A percentile compares a stretch with the other conserved stretches of the same genome.
Conservation (phyloP, 2,888 invertebrate genomes). For the Agriotes lineatus region DNA sequence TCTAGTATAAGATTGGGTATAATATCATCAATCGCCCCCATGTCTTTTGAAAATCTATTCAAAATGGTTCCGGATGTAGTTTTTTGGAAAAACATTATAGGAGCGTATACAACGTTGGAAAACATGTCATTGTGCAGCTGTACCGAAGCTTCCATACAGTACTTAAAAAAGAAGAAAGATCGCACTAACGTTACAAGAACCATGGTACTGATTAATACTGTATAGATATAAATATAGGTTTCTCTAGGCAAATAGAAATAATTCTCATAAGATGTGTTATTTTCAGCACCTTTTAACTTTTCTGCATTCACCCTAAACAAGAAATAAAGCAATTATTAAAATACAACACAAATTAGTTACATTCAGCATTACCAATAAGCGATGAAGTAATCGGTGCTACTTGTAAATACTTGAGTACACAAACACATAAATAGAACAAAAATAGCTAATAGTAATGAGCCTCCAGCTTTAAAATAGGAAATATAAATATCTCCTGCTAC, state of each 20-base stretch:
- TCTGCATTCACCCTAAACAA: constrained; percentile 60
- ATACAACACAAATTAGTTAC: background rate
- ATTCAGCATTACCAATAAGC: constrained; percentile 75
- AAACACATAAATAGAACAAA: constrained; percentile 74
- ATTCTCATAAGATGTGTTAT: constrained; percentile 27
- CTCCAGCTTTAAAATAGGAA: constrained; percentile 79
- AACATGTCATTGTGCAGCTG: constrained; percentile 70
- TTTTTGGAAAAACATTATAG: constrained; percentile 77
- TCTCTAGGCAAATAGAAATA: constrained; percentile 20
- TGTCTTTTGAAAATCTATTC: constrained; percentile 81
- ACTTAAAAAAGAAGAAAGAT: constrained; percentile 68
- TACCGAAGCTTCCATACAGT: constrained; percentile 69
- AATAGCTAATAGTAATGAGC: constrained; percentile 73
- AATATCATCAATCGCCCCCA: constrained; percentile 71
- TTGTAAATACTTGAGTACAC: constrained; percentile 77
- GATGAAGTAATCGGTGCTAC: constrained; percentile 83
- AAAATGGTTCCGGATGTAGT: constrained; percentile 76
- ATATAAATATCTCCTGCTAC: constrained; percentile 69
- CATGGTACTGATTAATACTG: constrained; percentile 54
- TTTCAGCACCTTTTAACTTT: constrained; percentile 51
- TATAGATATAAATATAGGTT: constrained; percentile 64
- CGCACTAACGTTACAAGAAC: constrained; percentile 65
- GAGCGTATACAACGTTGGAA: constrained; percentile 71
- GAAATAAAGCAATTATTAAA: background rate
- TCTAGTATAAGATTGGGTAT: constrained; percentile 69